These are phyloP conservation scores for Notothenia coriiceps DNA, from an alignment of 2,113 vertebrate species.

Conservation along the genomic window DNA sequence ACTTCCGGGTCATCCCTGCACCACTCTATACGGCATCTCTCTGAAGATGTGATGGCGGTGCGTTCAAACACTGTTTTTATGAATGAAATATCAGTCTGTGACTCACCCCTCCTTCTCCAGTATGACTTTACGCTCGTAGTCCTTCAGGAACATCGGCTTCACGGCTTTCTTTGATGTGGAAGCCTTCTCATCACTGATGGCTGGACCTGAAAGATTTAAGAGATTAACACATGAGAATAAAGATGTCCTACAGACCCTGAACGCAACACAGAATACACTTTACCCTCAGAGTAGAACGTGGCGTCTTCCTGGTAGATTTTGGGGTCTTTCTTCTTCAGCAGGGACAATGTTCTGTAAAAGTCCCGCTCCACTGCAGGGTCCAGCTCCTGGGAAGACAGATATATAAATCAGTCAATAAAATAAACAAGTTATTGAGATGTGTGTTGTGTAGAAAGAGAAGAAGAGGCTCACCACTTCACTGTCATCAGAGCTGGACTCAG, in stretches of 20 bases:
- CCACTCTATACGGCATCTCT: not conserved
- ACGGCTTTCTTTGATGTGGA: conserved; percentile 76
- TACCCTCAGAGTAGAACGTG: conserved; percentile 84
- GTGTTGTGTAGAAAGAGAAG: not conserved
- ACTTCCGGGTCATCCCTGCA: too few species aligned
- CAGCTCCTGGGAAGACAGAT: conserved; percentile 79
- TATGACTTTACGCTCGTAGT: conserved; percentile 92
- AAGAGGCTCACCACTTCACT: conserved; percentile 82
- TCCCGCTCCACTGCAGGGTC: conserved; percentile 87
- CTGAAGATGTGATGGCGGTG: not conserved
- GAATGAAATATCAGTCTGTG: not conserved
- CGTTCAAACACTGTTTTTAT: too few species aligned
- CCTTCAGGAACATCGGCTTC: conserved; percentile 91
- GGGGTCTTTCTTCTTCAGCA: conserved; percentile 92
- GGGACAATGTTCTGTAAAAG: conserved; percentile 90
- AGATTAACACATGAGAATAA: not conserved
- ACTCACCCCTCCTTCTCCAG: conserved; percentile 91
- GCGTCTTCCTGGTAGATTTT: conserved; percentile 88
- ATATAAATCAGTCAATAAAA: not conserved
- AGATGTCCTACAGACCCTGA: not conserved
- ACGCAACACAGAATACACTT: fast-evolving
- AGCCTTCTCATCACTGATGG: conserved; percentile 58
- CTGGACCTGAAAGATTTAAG: conserved; percentile 24
- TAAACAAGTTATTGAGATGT: too few species aligned
- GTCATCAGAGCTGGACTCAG: conserved; percentile 87